phyloP scores from a whole-genome alignment of 1,140 invertebrate genomes.

The Pollicipes pollicipes region DNA sequence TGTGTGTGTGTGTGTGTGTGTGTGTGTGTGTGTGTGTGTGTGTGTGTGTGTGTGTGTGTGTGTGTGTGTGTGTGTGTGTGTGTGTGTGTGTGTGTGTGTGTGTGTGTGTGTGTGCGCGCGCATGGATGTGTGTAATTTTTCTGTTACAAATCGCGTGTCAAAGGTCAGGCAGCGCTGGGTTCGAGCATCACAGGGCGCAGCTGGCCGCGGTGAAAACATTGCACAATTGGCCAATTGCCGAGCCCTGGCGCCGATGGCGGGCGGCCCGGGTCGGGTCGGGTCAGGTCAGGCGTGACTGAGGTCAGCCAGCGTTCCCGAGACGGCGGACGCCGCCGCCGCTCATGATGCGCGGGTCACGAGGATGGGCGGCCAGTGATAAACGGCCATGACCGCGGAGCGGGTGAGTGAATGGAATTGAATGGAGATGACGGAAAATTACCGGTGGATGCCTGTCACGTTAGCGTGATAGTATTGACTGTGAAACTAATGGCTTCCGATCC shows the following conservation, averaged over 20 bases:
- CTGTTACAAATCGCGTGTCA: not conserved
- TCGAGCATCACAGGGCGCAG: not conserved
- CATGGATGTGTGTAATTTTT: not conserved
- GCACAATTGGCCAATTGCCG: not conserved
- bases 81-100: not conserved
- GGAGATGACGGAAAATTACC: not conserved
- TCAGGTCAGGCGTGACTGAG: not conserved
- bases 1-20: too few species aligned
- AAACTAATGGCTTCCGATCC: not conserved
- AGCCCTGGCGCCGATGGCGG: not conserved
- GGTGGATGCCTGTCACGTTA: too few species aligned
- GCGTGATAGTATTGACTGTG: not conserved
- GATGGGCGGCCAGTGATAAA: not conserved
- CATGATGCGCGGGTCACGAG: not conserved
- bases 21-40: too few species aligned
- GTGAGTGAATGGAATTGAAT: not conserved
- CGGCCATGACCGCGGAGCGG: too few species aligned
- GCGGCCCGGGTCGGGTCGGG: too few species aligned
- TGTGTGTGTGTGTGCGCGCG: not conserved
- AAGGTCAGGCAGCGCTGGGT: not conserved
- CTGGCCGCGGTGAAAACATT: not conserved
- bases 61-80: too few species aligned
- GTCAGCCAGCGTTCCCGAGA: not conserved
- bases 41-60: too few species aligned
- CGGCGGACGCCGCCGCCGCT: not conserved